Evolutionary conservation across 1,140 invertebrate species (phyloP).

Genomic region (Cheumatopsyche charites): DNA sequence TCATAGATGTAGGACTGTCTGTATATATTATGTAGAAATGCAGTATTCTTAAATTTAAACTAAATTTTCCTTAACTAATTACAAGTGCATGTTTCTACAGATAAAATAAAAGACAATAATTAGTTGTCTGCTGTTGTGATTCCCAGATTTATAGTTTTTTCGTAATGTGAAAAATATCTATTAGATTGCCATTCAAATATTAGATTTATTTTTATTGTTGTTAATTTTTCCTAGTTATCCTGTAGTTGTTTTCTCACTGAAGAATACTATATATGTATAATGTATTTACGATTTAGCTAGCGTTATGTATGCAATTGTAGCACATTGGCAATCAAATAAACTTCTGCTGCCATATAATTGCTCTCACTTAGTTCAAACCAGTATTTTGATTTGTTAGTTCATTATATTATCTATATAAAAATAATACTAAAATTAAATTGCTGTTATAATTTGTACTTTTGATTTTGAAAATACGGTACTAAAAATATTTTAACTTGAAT

Average conservation of each 20-base stretch:
- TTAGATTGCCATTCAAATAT: conserved; percentile 44
- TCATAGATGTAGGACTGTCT: no score
- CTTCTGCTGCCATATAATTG: conserved; percentile 44
- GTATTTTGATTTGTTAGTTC: conserved; percentile 17
- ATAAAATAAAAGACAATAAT: conserved; percentile 49
- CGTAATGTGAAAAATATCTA: conserved; percentile 28
- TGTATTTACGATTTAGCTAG: conserved; percentile 5
- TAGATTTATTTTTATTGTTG: conserved; percentile 31
- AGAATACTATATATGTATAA: background rate
- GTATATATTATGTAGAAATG: background rate
- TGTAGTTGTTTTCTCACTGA: background rate
- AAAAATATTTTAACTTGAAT: conserved; percentile 9
- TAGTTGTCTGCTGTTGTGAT: conserved; percentile 40
- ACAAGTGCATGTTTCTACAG: conserved; percentile 39
- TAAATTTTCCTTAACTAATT: conserved; percentile 5
- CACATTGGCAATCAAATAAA: conserved; percentile 25
- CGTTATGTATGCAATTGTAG: conserved; percentile 24
- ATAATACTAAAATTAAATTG: background rate
- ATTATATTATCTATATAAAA: background rate
- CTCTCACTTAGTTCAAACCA: conserved; percentile 10
- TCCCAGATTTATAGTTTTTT: conserved; percentile 32
- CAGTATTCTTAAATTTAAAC: conserved; percentile 5
- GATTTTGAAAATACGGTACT: background rate
- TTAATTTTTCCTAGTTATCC: conserved; percentile 10
- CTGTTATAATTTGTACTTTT: no score